phyloP scores from a whole-genome alignment of 2,888 invertebrate species.

The Drosophila kanekoi region DNA sequence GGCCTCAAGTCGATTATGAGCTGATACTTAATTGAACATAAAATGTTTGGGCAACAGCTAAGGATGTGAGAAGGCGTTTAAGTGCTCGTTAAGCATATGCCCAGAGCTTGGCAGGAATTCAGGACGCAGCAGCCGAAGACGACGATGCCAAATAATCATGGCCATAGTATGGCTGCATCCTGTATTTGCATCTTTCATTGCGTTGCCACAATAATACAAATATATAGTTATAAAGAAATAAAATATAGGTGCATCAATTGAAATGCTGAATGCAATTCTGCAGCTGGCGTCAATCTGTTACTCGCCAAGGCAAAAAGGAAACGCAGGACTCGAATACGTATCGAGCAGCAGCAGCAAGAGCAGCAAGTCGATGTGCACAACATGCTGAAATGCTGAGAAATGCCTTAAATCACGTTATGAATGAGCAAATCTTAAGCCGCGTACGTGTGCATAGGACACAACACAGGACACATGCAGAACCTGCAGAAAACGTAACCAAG shows the following conservation, averaged over 20 bases:
- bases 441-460: conserved; percentile 68
- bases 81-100: conserved; percentile 64
- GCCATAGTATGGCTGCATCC: conserved; percentile 22
- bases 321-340: conserved; percentile 49
- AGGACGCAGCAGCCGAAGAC: conserved; percentile 21
- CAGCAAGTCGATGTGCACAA: conserved; percentile 23
- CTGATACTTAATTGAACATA: conserved; percentile 66
- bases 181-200: conserved; percentile 50
- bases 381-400: conserved; percentile 42
- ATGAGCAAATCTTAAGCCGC: conserved; percentile 72
- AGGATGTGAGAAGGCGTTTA: conserved; percentile 52
- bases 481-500: conserved; percentile 22
- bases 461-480: conserved; percentile 34
- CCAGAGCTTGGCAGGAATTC: conserved; percentile 20
- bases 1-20: conserved; percentile 53
- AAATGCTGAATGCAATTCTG: conserved; percentile 69
- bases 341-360: conserved; percentile 52
- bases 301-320: conserved; percentile 54
- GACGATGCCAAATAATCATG: conserved; percentile 29
- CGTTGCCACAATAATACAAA: conserved; percentile 10
- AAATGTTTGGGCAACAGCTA: conserved; percentile 26
- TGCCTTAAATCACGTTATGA: conserved; percentile 70
- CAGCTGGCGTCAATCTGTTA: conserved; percentile 64
- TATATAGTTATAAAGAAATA: not conserved
- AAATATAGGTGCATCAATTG: conserved; percentile 67